Percentiles rank a stretch among this genome's conserved stretches.
Conservation (phyloP, 2,888 invertebrate genomes). For the Pandemis corylana region DNA sequence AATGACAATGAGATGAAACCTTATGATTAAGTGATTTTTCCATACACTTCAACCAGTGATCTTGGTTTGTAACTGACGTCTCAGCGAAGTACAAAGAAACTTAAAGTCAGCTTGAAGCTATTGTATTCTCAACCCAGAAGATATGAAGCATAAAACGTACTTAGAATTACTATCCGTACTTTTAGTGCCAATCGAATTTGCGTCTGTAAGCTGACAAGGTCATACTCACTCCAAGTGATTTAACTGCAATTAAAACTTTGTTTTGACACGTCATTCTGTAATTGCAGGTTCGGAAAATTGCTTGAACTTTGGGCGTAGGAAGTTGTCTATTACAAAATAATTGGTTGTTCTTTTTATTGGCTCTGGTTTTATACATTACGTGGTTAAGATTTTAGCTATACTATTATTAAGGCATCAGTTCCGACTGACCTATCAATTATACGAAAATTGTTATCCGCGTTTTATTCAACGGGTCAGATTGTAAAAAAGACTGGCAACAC, state of each 20-base stretch:
- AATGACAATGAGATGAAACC: slow-evolving; percentile 27
- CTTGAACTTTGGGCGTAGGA: slow-evolving; percentile 31
- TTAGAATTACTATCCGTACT: slow-evolving; percentile 8
- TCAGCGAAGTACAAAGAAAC: neutral
- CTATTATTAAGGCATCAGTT: slow-evolving; percentile 16
- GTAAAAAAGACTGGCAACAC: neutral
- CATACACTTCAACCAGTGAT: slow-evolving; percentile 23
- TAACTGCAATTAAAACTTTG: slow-evolving; percentile 48
- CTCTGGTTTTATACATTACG: slow-evolving; percentile 13
- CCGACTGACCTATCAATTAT: slow-evolving; percentile 11
- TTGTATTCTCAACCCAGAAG: slow-evolving; percentile 12
- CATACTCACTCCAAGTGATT: slow-evolving; percentile 32
- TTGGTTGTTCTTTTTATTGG: slow-evolving; percentile 33
- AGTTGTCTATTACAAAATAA: slow-evolving; percentile 37
- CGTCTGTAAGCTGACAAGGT: slow-evolving; percentile 41
- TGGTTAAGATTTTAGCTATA: slow-evolving; percentile 2
- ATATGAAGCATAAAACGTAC: neutral
- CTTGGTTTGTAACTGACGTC: slow-evolving; percentile 22
- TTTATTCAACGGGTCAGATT: slow-evolving; percentile 1
- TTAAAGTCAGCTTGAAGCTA: neutral
- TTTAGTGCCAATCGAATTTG: slow-evolving; percentile 29
- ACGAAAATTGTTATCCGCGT: neutral
- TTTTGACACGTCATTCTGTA: slow-evolving; percentile 49
- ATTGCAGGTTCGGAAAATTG: slow-evolving; percentile 45
- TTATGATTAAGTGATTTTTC: slow-evolving; percentile 28